Percentiles rank a stretch among this genome's conserved stretches.
Evolutionary conservation across 2,797 vertebrate species (phyloP).

Genomic region (Lates japonicus): DNA sequence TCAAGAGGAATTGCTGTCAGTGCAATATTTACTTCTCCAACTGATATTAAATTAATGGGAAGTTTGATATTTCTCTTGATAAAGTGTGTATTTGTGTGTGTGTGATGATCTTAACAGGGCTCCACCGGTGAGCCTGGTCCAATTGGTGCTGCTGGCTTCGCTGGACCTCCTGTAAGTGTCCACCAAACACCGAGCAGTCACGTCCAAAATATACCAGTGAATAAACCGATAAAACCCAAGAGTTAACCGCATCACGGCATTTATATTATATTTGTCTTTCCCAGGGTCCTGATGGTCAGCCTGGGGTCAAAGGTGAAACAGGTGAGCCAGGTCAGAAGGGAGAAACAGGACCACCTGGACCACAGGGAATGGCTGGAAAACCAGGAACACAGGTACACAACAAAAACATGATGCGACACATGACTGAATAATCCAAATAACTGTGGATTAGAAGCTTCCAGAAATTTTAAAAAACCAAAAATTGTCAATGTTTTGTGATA

Average conservation of each 20-base stretch:
- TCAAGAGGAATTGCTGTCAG: conserved; percentile 94
- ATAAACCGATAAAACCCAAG: too few relatives aligned
- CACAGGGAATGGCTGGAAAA: conserved; percentile 93
- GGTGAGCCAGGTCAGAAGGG: conserved; percentile 94
- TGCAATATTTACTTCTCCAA: conserved; percentile 41
- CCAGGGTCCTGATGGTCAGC: conserved; percentile 94
- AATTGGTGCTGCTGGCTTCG: conserved; percentile 93
- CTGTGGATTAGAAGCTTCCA: too few relatives aligned
- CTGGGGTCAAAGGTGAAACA: conserved; percentile 94
- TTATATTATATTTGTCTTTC: neutral
- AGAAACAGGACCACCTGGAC: conserved; percentile 92
- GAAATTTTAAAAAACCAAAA: neutral
- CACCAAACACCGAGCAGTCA: neutral
- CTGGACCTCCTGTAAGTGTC: conserved; percentile 91
- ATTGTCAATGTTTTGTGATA: too few relatives aligned
- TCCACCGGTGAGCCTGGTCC: conserved; percentile 93
- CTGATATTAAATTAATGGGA: neutral
- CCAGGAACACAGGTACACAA: conserved; percentile 88
- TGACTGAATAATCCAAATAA: too few relatives aligned
- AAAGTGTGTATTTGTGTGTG: neutral
- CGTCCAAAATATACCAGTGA: neutral
- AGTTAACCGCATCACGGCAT: too few relatives aligned
- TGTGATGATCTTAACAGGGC: conserved; percentile 84
- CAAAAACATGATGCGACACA: neutral
- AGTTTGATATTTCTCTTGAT: neutral